Evolutionary conservation across 2,113 vertebrate species (phyloP), one percentile per base, ranked within the genome.

Genomic region (Periophthalmus modestus): DNA sequence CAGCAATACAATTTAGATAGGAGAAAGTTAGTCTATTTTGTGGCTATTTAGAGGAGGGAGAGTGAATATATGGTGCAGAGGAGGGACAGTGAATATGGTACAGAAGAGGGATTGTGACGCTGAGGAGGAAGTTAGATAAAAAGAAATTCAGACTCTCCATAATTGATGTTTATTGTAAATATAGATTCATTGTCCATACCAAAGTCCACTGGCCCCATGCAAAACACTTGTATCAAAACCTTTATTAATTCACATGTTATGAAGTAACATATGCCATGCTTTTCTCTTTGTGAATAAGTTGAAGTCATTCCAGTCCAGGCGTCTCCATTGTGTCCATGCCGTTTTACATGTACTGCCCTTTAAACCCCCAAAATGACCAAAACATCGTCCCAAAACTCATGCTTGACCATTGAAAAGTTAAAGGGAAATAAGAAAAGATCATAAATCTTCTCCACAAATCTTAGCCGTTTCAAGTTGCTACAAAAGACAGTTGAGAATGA

Each of bases 121-220:
- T 19, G 52, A 55, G 39, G 39, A 43, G 39, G 39, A 43, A 43
- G 18, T 55, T n/a, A 55, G 54, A 21, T 11, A 21, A 10, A 59
- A 59, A 12, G 57, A 59, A 23, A 59, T 73, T 43, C 68, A 69
- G 69, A 68, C 78, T 85, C 90, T 74, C 84, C 82, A 89, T 85
- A 71, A 78, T 82, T 76, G 71, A 67, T 68, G 74, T 94, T 94
- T 94, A 93, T 93, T 93, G 91, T 88, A 94, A 93, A 93, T 93
- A 93, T 93, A 92, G 85, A 90, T 67, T 87, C 71, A 76, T 88
- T 87, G 77, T 82, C 85, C 84, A 89, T 87, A 90, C 69, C 85
- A 93, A 92, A 93, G 91, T 92, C 83, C 75, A 74, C 85, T 91
- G 89, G 87, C 83, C 87, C 87, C 92, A 92, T 93, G 93, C 92